Base-by-base conservation (phyloP, 1,140 invertebrate genomes). In the Parasteatoda tepidariorum region DNA sequence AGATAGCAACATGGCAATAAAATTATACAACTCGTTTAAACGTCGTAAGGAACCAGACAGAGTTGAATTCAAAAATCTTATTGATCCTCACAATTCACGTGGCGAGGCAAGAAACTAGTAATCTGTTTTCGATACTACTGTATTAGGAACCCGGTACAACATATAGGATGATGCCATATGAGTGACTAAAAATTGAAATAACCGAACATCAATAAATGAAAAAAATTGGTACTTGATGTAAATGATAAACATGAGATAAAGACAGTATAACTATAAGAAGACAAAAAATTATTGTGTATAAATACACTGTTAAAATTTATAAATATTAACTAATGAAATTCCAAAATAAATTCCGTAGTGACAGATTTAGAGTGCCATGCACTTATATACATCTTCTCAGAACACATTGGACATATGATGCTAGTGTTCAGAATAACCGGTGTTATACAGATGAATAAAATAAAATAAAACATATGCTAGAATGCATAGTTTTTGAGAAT, bases 311-410 rank as follows among this genome's bases (percentile, higher is more conserved):
- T 67, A 33, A 66, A 62, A 31, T 67, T 66, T 28, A 61, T 34
- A 54, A 22, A 64, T 38, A 64, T 54, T 22, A 26, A 30, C 38
- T 74, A 62, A 66, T 67, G 41, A 79, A 79, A 68, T 48, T n/a
- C n/a, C 71, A 31, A 68, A 67, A 41, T 9, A 82, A 70, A 30
- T 82, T 67, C 41, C 26, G 41, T 76, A 31, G 75, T 67, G 24
- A 61, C 59, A 24, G 70, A 83, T 83, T 83, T 83, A 83, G 81
- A 83, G 81, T 83, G 81, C 81, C 41, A 74, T 74, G 81, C 81
- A 83, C 81, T 83, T 73, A 67, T 83, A 55, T 74, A 83, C 70
- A 83, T 74, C 68, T 73, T 67, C 68, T 62, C 41, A 73, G 30
- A 74, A 83, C 68, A 73, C 70, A 55, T 62, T 62, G 31, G 67